These are phyloP conservation scores for Onthophagus taurus DNA, from an alignment of 1,140 invertebrate genomes.

Conservation along the genomic window DNA sequence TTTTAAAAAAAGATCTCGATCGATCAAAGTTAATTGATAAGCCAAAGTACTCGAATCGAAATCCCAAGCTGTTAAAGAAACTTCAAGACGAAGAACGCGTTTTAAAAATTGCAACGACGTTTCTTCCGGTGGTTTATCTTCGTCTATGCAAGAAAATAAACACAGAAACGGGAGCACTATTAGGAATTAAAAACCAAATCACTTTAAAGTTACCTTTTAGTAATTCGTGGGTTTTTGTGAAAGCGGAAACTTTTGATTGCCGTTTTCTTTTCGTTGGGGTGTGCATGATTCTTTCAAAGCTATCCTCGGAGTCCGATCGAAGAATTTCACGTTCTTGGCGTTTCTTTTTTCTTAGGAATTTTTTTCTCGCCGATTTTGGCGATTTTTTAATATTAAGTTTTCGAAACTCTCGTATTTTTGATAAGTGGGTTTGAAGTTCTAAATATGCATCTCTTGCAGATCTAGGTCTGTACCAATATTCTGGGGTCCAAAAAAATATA, in stretches of 20 bases:
- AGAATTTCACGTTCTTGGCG: slow-evolving; percentile 4
- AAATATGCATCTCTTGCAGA: slow-evolving; percentile 39
- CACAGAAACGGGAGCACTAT: slow-evolving; percentile 11
- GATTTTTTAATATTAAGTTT: slow-evolving; percentile 3
- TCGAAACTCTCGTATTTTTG: slow-evolving; percentile 21
- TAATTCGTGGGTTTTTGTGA: background rate
- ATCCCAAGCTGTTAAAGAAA: slow-evolving; percentile 41
- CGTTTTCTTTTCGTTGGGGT: background rate
- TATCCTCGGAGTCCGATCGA: slow-evolving; percentile 3
- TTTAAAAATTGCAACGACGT: slow-evolving; percentile 26
- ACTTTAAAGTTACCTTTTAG: background rate
- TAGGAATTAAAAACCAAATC: slow-evolving; percentile 8
- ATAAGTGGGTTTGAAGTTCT: slow-evolving; percentile 38
- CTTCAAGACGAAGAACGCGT: slow-evolving; percentile 35
- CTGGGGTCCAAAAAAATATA: slow-evolving; percentile 46
- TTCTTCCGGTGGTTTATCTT: slow-evolving; percentile 18
- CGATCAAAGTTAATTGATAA: slow-evolving; percentile 43
- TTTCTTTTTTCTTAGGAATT: slow-evolving; percentile 8
- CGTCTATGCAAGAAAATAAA: slow-evolving; percentile 2
- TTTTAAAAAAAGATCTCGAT: slow-evolving; percentile 44
- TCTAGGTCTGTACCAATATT: slow-evolving; percentile 46
- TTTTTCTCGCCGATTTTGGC: slow-evolving; percentile 3
- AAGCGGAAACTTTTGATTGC: background rate
- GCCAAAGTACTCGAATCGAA: slow-evolving; percentile 43
- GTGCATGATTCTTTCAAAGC: background rate